Percentiles rank a stretch among this genome's conserved stretches.
Evolutionary conservation across 2,113 vertebrate genomes (phyloP).

Genomic region (Semnornis frantzii): DNA sequence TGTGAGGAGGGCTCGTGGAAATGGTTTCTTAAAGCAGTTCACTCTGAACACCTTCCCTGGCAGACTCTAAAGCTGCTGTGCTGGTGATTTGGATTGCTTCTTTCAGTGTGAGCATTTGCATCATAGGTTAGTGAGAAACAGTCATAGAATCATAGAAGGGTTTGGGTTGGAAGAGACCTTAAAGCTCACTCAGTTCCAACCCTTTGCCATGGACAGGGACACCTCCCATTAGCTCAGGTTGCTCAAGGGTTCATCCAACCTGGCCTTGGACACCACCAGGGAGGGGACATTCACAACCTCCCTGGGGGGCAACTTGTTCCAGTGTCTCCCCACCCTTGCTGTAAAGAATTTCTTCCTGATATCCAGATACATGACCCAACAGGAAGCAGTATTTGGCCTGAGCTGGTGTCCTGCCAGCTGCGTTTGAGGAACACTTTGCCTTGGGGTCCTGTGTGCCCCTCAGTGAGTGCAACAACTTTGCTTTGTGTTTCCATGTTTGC

Average conservation of each 20-base stretch:
- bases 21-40: neutral
- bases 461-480: neutral
- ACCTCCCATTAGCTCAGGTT: too few relatives aligned
- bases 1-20: neutral
- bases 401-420: neutral
- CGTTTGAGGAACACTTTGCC: neutral
- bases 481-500: neutral
- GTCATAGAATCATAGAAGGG: too few relatives aligned
- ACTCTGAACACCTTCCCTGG: neutral
- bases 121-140: neutral
- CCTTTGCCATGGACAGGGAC: too few relatives aligned
- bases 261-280: too few relatives aligned
- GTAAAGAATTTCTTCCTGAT: neutral
- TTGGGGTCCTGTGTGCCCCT: neutral
- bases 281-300: too few relatives aligned
- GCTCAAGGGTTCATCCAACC: too few relatives aligned
- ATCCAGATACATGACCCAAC: accelerated
- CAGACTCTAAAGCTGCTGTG: neutral
- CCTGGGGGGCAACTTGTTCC: too few relatives aligned
- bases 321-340: too few relatives aligned
- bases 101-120: accelerated
- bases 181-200: too few relatives aligned
- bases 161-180: too few relatives aligned
- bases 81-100: neutral
- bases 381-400: neutral